Evolutionary conservation across 2,797 vertebrate species (phyloP), one percentile per base, ranked within the genome.

Genomic region (Labeo calbasu): DNA sequence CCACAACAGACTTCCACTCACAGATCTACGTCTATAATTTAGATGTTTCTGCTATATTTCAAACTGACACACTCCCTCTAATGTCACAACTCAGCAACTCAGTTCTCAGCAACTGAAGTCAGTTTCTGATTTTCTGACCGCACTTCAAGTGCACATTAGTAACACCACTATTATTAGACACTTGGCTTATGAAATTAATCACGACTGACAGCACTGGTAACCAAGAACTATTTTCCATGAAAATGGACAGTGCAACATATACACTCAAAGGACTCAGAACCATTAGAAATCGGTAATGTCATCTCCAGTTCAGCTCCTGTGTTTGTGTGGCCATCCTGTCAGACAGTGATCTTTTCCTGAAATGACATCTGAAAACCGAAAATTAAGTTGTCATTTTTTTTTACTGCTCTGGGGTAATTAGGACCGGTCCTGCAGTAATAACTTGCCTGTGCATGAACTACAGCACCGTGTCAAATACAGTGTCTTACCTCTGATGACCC

Each of bases 351-450:
- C 82, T 88, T 86, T 81, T 75, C 84, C 51, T 14, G 63, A 88
- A 87, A 85, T 77, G 50, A 63, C 68, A 81, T 8, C 28, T 87
- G 87, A 80, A 90, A 89, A 81, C 79, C 86, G 65, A 66, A 86
- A 87, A 90, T 92, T 83, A 85, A 46, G 76, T 87, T 90, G 86
- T 88, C 89, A 79, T 40, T 28, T 79, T 86, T 46, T 55, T 81
- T 79, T 72, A 78, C 83, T 84, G 75, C 82, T 85, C 61, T 88
- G 87, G 87, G 90, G 86, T 87, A 92, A 91, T 93, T 88, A 86
- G 79, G 63, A 75, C 78, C 2, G 4, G 14, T 23, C 51, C 21
- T 79, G 88, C 66, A 87, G 81, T 71, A 50, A 87, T 77, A 84
- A 75, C 86, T 51, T 80, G 71, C 82, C 79, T 66, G 36, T 66